These are phyloP conservation scores for Cossypha dichroa DNA, from an alignment of 2,797 vertebrate genomes.

Conservation along the genomic window DNA sequence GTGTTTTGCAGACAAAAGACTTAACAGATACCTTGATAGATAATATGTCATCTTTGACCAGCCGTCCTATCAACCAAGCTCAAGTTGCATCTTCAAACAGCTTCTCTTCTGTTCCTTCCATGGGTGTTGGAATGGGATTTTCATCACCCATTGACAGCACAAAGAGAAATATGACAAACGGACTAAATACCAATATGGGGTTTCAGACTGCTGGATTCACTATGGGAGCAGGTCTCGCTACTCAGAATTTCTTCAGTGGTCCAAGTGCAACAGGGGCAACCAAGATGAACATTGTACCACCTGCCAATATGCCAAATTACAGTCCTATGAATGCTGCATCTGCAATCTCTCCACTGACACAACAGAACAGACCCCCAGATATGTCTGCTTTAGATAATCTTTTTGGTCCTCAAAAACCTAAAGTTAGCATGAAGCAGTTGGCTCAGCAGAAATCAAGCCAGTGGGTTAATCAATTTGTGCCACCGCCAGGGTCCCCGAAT, in stretches of 20 bases:
- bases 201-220: conserved; percentile 85
- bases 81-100: conserved; percentile 80
- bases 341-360: conserved; percentile 65
- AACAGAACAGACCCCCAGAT: conserved; percentile 78
- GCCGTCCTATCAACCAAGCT: conserved; percentile 79
- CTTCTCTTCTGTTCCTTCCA: conserved; percentile 78
- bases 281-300: conserved; percentile 78
- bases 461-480: conserved; percentile 89
- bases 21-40: conserved; percentile 93
- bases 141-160: conserved; percentile 74
- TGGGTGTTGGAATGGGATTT: conserved; percentile 77
- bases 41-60: conserved; percentile 88
- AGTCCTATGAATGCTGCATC: conserved; percentile 79
- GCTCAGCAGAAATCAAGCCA: conserved; percentile 84
- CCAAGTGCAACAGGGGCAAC: conserved; percentile 55
- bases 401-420: conserved; percentile 91
- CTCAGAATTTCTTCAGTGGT: conserved; percentile 82
- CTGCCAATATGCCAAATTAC: conserved; percentile 87
- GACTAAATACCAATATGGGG: conserved; percentile 84
- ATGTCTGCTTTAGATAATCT: conserved; percentile 93
- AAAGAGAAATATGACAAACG: conserved; percentile 85
- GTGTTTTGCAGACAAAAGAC: conserved; percentile 88
- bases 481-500: conserved; percentile 77
- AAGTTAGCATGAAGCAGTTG: conserved; percentile 95
- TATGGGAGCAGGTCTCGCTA: conserved; percentile 80